A percentile compares a stretch with the other conserved stretches of the same genome.
phyloP scores from a whole-genome alignment of 1,140 invertebrate species.

The Parasteatoda tepidariorum region DNA sequence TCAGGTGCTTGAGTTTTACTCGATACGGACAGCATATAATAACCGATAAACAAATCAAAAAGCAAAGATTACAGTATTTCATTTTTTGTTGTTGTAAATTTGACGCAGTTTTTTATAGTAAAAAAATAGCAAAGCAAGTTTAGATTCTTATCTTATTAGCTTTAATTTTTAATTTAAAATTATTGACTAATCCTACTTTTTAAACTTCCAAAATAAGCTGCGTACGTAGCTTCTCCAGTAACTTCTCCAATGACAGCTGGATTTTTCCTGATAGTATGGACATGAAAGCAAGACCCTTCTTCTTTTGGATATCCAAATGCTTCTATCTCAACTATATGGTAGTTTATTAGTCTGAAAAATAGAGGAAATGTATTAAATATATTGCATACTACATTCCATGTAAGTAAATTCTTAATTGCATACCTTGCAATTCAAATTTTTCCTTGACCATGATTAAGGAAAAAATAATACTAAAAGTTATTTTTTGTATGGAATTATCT shows the following conservation, averaged over 20 bases:
- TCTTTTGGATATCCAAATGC: slow-evolving; percentile 70
- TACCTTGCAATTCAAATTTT: no score
- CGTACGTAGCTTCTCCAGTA: slow-evolving; percentile 73
- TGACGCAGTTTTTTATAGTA: background rate
- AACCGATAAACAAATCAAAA: no score
- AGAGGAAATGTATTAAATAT: background rate
- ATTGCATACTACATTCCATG: no score
- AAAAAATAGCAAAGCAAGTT: background rate
- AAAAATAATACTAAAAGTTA: no score
- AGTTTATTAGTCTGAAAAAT: slow-evolving; percentile 70
- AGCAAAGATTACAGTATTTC: no score
- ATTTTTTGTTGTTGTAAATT: background rate
- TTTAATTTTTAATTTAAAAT: slow-evolving; percentile 14
- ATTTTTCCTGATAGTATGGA: slow-evolving; percentile 72
- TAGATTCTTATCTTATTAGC: slow-evolving; percentile 51
- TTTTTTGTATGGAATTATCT: no score
- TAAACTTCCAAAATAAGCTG: slow-evolving; percentile 72
- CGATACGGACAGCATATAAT: no score
- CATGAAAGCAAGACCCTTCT: slow-evolving; percentile 70
- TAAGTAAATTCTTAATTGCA: no score
- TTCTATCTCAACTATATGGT: slow-evolving; percentile 75
- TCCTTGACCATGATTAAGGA: no score
- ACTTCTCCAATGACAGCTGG: slow-evolving; percentile 73
- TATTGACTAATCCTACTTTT: slow-evolving; percentile 63
- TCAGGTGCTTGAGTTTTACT: no score